Evolutionary conservation across 2,888 invertebrate genomes (phyloP).

Genomic region (Atherix ibis): DNA sequence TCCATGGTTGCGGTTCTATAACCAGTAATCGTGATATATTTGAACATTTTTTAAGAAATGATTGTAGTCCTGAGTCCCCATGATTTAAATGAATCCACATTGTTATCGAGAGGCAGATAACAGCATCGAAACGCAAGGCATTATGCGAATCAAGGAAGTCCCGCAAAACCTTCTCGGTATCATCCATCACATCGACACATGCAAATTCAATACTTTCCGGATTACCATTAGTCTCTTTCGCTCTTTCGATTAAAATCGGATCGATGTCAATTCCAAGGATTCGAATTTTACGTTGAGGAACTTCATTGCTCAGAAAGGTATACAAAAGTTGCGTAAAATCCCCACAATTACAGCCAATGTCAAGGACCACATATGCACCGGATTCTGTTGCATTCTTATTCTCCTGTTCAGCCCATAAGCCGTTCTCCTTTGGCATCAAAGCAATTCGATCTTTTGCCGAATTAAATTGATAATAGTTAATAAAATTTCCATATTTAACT

Average conservation of each 20-base stretch:
- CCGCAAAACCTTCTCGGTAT: constrained; percentile 28
- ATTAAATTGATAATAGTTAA: constrained; percentile 75
- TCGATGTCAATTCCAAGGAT: constrained; percentile 62
- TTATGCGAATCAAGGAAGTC: constrained; percentile 34
- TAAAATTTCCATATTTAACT: constrained; percentile 66
- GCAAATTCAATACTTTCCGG: constrained; percentile 38
- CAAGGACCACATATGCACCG: constrained; percentile 43
- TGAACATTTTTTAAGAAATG: constrained; percentile 44
- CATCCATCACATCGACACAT: constrained; percentile 43
- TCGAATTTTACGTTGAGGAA: constrained; percentile 13
- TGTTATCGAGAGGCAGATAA: constrained; percentile 68
- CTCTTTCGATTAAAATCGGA: constrained; percentile 48
- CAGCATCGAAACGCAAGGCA: constrained; percentile 42
- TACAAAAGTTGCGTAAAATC: constrained; percentile 48
- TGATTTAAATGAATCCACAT: constrained; percentile 86
- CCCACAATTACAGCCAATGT: constrained; percentile 69
- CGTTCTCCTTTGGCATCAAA: constrained; percentile 41
- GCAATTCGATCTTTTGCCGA: constrained; percentile 49
- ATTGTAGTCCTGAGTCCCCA: constrained; percentile 53
- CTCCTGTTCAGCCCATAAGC: constrained; percentile 20
- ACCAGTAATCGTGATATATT: constrained; percentile 40
- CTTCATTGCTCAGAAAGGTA: constrained; percentile 30
- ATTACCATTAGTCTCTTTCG: constrained; percentile 36
- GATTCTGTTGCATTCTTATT: constrained; percentile 16
- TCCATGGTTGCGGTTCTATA: constrained; percentile 76